Conservation (phyloP, 2,888 invertebrate species). For the Frankliniella fusca region DNA sequence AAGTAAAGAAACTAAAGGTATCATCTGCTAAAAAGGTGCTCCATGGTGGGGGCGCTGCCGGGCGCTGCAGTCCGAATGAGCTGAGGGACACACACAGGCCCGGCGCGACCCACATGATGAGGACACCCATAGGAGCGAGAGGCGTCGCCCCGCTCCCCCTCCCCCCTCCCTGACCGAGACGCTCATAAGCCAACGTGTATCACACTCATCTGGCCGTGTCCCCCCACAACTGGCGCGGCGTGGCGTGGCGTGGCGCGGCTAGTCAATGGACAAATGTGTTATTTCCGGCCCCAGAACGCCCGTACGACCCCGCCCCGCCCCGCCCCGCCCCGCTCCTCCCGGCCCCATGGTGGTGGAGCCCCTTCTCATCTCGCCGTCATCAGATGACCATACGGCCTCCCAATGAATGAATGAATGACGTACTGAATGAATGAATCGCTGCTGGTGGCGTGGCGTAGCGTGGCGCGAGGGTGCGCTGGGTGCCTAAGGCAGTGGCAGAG, state of each 20-base stretch:
- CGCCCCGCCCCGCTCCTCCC: no score
- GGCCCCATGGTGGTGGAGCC: no score
- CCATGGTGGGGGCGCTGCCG: no score
- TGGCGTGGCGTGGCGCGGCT: constrained; percentile 40
- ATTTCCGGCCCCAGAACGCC: constrained; percentile 39
- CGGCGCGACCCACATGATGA: neutral
- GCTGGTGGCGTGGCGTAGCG: neutral
- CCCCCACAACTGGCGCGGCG: constrained; percentile 30
- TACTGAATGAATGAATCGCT: constrained; percentile 7
- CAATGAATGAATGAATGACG: constrained; percentile 20
- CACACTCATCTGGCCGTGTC: constrained; percentile 37
- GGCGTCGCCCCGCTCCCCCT: no score
- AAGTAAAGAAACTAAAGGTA: no score
- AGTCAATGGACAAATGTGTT: constrained; percentile 45
- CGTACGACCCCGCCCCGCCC: neutral
- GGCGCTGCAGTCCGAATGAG: no score
- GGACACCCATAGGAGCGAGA: no score
- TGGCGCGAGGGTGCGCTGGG: neutral
- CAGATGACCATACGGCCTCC: constrained; percentile 22
- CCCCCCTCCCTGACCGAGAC: neutral
- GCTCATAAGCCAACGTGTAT: neutral
- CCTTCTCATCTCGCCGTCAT: constrained; percentile 13
- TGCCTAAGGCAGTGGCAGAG: neutral
- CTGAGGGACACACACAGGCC: no score
- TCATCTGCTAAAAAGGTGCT: no score